Base-by-base conservation (phyloP, 2,113 vertebrate genomes). In the Nothobranchius furzeri region DNA sequence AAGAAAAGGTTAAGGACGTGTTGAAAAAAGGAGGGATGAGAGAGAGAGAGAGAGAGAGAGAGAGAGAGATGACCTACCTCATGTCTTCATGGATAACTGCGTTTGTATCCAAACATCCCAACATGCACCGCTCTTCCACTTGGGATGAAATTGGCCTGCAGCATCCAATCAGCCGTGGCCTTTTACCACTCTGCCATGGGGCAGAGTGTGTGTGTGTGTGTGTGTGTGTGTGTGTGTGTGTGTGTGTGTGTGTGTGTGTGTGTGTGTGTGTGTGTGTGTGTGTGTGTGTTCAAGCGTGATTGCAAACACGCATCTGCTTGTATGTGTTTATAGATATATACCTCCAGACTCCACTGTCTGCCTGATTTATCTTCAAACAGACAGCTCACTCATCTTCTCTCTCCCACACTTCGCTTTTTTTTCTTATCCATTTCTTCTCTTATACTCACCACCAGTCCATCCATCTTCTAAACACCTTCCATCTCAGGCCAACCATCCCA, bases 21-120 rank as follows among this genome's bases (percentile, higher is more conserved):
- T 72, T 59, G 48, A 64, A 56, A 25, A 20, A 77, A 45, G 40
- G 51, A 78, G 14, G 40, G 59, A 74, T 15, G 76, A 60, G 60
- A 79, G 81, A 54, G 60, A 53, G 58, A 36, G 20, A 20, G 20
- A 20, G 20, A 20, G 81, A 54, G 60, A 53, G 58, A 36, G 64
- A 62, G 55, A 45, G 68, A 79, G 36, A 64, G 62, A 63, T 88
- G 90, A 89, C 89, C 86, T 87, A 88, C 63, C 86, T 82, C 84
- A 84, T 79, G 80, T 72, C 67, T 70, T 80, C 75, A 85, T 60
- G 85, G 87, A 84, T 85, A 84, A 81, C 70, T 89, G 81, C 75
- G 40, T 87, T 85, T 81, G 79, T 84, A 85, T 87, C 88, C 84
- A 89, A 91, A 90, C 87, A 92, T 90, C 87, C 84, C 83, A 86